Conservation (phyloP, 1,140 invertebrate species). For the Zaprionus nigranus region DNA sequence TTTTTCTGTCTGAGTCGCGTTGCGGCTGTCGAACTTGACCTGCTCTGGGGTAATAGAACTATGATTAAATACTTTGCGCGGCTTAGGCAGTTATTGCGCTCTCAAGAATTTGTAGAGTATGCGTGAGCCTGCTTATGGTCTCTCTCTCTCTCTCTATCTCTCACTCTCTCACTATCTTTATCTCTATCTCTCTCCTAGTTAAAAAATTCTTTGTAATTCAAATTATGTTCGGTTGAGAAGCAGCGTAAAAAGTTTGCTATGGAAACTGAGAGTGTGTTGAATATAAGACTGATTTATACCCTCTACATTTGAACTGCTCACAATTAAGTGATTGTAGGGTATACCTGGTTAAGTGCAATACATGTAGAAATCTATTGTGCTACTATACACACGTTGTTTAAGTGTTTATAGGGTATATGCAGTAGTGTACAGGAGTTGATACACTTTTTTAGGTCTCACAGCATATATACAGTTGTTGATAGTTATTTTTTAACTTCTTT, state of each 20-base stretch:
- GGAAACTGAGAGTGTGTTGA: not conserved
- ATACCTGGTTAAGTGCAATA: too few species aligned
- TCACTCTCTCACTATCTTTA: not conserved
- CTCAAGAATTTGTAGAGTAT: not conserved
- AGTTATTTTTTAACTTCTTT: too few species aligned
- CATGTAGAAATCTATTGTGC: too few species aligned
- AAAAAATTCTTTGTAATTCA: not conserved
- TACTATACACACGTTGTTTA: too few species aligned
- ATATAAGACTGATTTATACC: not conserved
- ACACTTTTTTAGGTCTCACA: too few species aligned
- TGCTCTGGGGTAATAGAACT: not conserved
- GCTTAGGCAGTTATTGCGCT: not conserved
- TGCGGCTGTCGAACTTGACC: not conserved
- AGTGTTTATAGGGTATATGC: too few species aligned
- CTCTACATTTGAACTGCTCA: not conserved
- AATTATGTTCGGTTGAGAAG: slow-evolving; percentile 3
- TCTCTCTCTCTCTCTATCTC: not conserved
- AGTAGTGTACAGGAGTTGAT: too few species aligned
- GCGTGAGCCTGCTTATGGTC: not conserved
- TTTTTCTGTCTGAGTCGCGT: not conserved
- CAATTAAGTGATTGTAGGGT: too few species aligned
- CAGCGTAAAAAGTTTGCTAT: not conserved
- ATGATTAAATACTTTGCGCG: not conserved
- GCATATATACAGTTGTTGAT: rapidly evolving
- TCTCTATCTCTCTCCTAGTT: not conserved